Conservation (phyloP, 2,113 vertebrate genomes). For the Scopus umbretta region DNA sequence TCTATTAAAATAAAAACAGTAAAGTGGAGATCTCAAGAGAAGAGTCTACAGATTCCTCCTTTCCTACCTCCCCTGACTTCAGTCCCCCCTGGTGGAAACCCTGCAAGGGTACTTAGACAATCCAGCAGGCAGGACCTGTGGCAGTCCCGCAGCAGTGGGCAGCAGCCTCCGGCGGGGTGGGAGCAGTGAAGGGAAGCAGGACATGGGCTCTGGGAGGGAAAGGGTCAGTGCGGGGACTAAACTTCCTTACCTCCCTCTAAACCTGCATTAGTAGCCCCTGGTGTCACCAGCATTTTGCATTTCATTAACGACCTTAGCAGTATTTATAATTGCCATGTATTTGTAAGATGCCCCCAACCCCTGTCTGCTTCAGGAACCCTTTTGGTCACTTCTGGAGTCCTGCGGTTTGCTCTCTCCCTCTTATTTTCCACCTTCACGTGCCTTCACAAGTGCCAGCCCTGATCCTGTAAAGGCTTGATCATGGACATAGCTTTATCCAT, state of each 20-base stretch:
- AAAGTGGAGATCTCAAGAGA: background rate
- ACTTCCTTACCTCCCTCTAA: background rate
- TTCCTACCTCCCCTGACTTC: background rate
- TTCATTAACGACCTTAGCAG: background rate
- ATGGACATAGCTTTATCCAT: background rate
- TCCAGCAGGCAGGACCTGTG: background rate
- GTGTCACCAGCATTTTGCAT: background rate
- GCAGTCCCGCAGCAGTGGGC: fast-evolving
- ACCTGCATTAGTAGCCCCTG: background rate
- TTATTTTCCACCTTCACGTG: background rate
- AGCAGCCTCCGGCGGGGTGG: fast-evolving
- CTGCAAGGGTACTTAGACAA: background rate
- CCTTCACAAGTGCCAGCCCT: background rate
- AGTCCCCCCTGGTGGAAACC: background rate
- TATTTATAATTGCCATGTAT: background rate
- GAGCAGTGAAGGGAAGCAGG: background rate
- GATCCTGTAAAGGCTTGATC: background rate
- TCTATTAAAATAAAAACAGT: background rate
- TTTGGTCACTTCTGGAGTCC: background rate
- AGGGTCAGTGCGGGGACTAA: background rate
- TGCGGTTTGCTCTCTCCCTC: background rate
- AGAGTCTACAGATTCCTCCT: background rate
- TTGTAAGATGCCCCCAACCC: background rate
- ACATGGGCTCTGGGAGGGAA: background rate
- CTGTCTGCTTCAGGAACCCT: background rate